phyloP scores from a whole-genome alignment of 2,888 invertebrate genomes.

The Oligia latruncula region DNA sequence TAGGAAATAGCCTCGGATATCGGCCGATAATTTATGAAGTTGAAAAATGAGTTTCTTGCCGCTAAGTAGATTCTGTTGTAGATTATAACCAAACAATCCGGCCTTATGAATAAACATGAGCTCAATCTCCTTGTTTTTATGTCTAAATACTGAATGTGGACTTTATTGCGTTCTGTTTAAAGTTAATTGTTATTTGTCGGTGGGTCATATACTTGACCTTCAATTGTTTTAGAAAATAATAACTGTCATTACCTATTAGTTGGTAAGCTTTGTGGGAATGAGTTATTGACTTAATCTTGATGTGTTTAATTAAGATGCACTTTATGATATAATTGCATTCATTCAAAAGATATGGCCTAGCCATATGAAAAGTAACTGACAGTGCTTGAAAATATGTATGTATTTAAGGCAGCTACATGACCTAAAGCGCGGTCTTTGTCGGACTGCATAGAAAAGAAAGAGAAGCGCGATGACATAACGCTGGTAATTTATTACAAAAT shows the following conservation, averaged over 20 bases:
- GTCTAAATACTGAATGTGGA: constrained; percentile 57
- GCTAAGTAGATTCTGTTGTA: constrained; percentile 80
- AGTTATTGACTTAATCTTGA: neutral
- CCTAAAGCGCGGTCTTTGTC: too few species aligned
- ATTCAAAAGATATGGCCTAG: neutral
- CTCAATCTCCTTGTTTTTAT: constrained; percentile 70
- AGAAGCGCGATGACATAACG: too few species aligned
- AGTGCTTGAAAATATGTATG: neutral
- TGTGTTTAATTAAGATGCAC: constrained; percentile 8
- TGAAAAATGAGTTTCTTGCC: constrained; percentile 87
- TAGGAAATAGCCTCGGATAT: constrained; percentile 85
- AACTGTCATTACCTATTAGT: constrained; percentile 59
- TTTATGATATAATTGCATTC: neutral
- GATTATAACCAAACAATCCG: constrained; percentile 80
- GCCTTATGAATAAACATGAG: constrained; percentile 82
- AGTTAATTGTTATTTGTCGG: constrained; percentile 63
- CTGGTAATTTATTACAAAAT: too few species aligned
- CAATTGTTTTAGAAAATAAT: constrained; percentile 76
- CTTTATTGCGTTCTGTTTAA: constrained; percentile 66
- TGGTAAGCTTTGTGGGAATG: neutral
- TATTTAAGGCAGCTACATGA: too few species aligned
- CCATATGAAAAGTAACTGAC: neutral
- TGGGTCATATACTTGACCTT: constrained; percentile 69
- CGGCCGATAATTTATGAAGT: constrained; percentile 88
- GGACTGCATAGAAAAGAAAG: too few species aligned